These are phyloP conservation scores for Muraenolepis orangiensis DNA, from an alignment of 2,797 vertebrate species.

Conservation along the genomic window DNA sequence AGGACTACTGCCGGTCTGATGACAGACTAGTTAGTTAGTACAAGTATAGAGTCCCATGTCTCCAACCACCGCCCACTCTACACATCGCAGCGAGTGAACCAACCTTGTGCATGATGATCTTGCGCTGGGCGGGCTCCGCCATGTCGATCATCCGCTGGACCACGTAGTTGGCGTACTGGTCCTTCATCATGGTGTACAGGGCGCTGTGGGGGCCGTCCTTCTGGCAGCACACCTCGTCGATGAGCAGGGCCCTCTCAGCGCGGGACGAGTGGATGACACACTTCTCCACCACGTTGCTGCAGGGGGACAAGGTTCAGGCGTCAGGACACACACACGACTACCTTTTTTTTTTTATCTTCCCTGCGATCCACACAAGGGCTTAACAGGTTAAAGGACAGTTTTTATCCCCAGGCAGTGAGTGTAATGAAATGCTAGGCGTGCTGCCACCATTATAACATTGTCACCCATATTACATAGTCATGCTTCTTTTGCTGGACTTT, in stretches of 20 bases:
- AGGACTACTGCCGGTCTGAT: not conserved
- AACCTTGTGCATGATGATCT: conserved; percentile 99
- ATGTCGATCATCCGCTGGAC: conserved; percentile 99
- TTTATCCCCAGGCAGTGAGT: too few relatives aligned
- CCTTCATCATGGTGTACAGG: conserved; percentile 99
- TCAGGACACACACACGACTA: too few relatives aligned
- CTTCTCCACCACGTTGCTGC: conserved; percentile 97
- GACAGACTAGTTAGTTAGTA: not conserved
- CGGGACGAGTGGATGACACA: conserved; percentile 97
- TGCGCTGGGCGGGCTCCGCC: conserved; percentile 96
- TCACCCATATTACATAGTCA: too few relatives aligned
- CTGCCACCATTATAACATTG: too few relatives aligned
- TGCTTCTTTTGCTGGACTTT: too few relatives aligned
- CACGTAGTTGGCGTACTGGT: conserved; percentile 99
- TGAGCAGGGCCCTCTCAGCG: conserved; percentile 93
- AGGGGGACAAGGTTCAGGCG: too few relatives aligned
- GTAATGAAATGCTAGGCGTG: too few relatives aligned
- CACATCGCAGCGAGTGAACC: not conserved
- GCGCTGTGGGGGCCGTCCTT: conserved; percentile 98
- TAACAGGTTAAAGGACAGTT: too few relatives aligned
- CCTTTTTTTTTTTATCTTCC: too few relatives aligned
- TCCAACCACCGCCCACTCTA: too few relatives aligned
- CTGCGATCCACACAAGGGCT: too few relatives aligned
- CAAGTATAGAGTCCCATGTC: too few relatives aligned
- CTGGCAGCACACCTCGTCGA: conserved; percentile 99